phyloP scores from a whole-genome alignment of 2,888 invertebrate species.

The Liodrosophila aerea region DNA sequence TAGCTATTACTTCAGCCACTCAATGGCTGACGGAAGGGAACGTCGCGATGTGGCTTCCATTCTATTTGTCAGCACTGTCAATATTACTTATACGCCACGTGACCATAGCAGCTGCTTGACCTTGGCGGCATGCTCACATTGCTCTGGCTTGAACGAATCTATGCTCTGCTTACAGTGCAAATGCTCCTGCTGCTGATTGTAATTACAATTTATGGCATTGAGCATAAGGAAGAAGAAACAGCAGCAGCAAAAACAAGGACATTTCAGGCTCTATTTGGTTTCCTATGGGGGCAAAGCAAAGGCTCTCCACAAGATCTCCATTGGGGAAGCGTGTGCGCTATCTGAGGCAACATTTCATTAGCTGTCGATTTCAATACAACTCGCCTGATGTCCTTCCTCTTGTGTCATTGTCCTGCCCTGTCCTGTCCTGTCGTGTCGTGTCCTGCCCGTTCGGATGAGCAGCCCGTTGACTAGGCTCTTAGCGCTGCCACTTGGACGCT shows the following conservation, averaged over 20 bases:
- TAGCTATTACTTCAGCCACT: not conserved
- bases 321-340: conserved; percentile 24
- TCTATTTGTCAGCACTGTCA: conserved; percentile 19
- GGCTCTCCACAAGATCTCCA: not conserved
- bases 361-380: conserved; percentile 54
- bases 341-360: conserved; percentile 49
- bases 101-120: conserved; percentile 33
- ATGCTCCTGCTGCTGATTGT: conserved; percentile 10
- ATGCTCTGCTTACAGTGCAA: no score
- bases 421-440: no score
- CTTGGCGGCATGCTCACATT: no score
- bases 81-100: conserved; percentile 45
- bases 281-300: not conserved
- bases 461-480: not conserved
- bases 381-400: conserved; percentile 20
- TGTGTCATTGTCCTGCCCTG: not conserved
- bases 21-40: not conserved
- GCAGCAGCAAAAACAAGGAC: conserved; percentile 7
- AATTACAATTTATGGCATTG: conserved; percentile 47
- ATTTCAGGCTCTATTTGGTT: conserved; percentile 5
- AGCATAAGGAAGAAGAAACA: conserved; percentile 29
- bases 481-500: not conserved
- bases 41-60: conserved; percentile 11
- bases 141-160: no score
- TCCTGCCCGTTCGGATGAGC: conserved; percentile 1